Percentiles rank a stretch among this genome's conserved stretches.
These are phyloP conservation scores for Mesembrinibis cayennensis DNA, from an alignment of 2,113 vertebrate species.

Conservation along the genomic window DNA sequence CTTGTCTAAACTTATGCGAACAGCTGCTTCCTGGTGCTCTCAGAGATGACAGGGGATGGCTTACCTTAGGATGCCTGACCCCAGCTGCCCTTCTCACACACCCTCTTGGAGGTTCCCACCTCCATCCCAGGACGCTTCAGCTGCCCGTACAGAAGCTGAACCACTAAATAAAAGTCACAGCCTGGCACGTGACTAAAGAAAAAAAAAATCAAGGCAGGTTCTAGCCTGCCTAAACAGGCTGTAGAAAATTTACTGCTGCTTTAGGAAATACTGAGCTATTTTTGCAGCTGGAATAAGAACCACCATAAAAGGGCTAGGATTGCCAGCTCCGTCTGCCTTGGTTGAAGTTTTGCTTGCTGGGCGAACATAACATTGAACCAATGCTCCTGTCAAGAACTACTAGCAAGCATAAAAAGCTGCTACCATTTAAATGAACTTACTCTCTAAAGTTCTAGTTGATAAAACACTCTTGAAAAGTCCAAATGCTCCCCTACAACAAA, in stretches of 20 bases:
- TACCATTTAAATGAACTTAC: background rate
- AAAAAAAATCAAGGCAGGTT: background rate
- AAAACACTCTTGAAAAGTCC: background rate
- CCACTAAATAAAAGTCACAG: background rate
- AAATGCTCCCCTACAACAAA: background rate
- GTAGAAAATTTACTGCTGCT: background rate
- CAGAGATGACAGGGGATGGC: background rate
- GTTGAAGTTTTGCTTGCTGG: background rate
- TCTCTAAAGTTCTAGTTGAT: background rate
- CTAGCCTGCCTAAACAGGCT: background rate
- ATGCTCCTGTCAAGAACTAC: background rate
- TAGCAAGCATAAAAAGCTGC: background rate
- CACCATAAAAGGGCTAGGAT: background rate
- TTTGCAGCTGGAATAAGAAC: background rate
- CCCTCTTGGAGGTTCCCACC: background rate
- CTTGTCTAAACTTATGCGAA: constrained; percentile 11
- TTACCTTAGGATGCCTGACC: background rate
- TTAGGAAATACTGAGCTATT: background rate
- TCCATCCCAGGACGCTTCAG: background rate
- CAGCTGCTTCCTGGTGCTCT: background rate
- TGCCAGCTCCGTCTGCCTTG: background rate
- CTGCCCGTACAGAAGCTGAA: background rate
- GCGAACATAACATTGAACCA: background rate
- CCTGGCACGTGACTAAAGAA: background rate
- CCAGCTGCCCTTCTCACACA: background rate